Base-by-base conservation (phyloP, 2,888 invertebrate genomes). In the Barypeithes pellucidus region DNA sequence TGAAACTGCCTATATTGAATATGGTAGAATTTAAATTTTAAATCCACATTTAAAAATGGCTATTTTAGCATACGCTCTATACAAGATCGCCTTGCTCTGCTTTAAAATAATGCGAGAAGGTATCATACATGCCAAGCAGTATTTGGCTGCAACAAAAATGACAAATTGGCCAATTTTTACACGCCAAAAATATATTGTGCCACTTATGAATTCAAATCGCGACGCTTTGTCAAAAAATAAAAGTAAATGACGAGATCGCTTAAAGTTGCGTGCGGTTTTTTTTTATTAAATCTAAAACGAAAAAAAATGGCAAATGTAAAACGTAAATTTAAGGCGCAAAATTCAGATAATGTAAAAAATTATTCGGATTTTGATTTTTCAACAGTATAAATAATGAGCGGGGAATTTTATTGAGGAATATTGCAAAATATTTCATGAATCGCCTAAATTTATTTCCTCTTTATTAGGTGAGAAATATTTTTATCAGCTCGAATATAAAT, bases 221-320 rank as follows among this genome's bases (percentile, higher is more conserved):
- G n/a, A 12, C 16, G 45, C 62, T 62, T 62, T 62, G 62, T 62
- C 62, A 62, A 62, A 62, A 45, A 62, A 62, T 62, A 62, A 29
- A 62, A 41, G 62, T 45, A 62, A 62, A 62, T 62, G 45, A 62
- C 43, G 33, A 62, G 33, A 33, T 22, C 45, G 45, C 62, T 62
- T 62, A 45, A 41, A 36, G 41, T 22, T 61, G 61, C 54, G 33
- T 57, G 33, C 4, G 50, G 54, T 33, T 57, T 57, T 52, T 57
- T 52, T 57, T 57, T 57, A 57, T 57, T 57, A 57, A 57, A 57
- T 33, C 54, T 33, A 14, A 33, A 57, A 57, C 14, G 16, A 57
- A 33, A 57, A 36, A 57, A 57, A 54, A 57, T 7, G 54, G 1
- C 36, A 57, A 57, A 52, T 52, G 29, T 29, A 52, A 52, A 52